These are phyloP conservation scores for Melanaphis sacchari DNA, from an alignment of 1,140 invertebrate species.

Conservation along the genomic window DNA sequence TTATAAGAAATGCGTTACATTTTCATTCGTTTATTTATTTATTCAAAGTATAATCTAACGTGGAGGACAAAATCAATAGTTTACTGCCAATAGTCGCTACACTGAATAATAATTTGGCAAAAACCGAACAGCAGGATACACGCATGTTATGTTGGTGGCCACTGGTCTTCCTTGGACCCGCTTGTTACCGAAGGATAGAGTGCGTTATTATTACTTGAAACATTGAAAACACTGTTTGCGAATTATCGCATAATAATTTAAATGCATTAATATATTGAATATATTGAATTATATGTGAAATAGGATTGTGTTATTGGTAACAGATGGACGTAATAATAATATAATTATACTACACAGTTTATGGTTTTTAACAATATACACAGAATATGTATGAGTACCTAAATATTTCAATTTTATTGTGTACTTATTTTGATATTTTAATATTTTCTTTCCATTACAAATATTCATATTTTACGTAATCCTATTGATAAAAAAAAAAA, in stretches of 20 bases:
- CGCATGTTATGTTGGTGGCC: neutral
- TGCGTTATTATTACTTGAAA: neutral
- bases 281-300: neutral
- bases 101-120: neutral
- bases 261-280: neutral
- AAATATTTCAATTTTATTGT: neutral
- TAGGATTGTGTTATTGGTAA: neutral
- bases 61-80: neutral
- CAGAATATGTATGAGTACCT: neutral
- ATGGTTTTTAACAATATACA: neutral
- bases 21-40: neutral
- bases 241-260: neutral
- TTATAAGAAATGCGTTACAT: neutral
- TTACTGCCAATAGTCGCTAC: too few relatives aligned
- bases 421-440: neutral
- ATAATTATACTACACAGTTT: too few relatives aligned
- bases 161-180: neutral
- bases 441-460: neutral
- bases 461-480: neutral
- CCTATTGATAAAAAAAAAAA: neutral
- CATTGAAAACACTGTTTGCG: neutral
- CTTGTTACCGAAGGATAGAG: neutral
- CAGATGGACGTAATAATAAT: neutral
- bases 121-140: neutral
- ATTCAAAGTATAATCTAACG: neutral